Conservation (phyloP, 2,113 vertebrate species). For the Lamprologus callipterus region DNA sequence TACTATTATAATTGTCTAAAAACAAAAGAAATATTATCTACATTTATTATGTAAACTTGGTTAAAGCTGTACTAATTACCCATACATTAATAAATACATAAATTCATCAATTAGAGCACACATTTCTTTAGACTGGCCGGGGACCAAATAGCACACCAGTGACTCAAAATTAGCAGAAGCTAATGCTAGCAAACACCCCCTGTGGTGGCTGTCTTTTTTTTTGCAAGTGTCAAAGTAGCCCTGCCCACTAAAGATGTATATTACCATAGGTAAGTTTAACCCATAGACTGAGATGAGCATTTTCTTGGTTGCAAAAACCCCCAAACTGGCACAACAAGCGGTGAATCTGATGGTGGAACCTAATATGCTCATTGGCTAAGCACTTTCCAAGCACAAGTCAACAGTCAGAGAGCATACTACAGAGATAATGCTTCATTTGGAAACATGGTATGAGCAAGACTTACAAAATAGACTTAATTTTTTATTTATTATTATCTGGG, state of each 20-base stretch:
- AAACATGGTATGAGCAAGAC: not conserved
- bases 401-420: not conserved
- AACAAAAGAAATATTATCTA: not conserved
- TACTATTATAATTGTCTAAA: not conserved
- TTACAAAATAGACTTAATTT: not conserved
- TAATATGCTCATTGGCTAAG: not conserved
- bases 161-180: not conserved
- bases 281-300: not conserved
- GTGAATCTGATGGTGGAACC: not conserved
- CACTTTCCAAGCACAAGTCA: not conserved
- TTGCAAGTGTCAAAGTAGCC: not conserved
- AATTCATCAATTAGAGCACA: not conserved
- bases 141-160: not conserved
- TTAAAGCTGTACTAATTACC: not conserved
- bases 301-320: fast-evolving
- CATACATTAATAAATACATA: not conserved
- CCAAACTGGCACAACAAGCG: not conserved
- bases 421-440: not conserved
- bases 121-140: fast-evolving
- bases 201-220: not conserved
- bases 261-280: not conserved
- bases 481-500: not conserved
- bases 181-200: fast-evolving
- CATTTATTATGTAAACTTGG: not conserved
- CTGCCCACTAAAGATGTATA: not conserved